phyloP scores from a whole-genome alignment of 2,113 vertebrate genomes.

The Megaceryle maxima region DNA sequence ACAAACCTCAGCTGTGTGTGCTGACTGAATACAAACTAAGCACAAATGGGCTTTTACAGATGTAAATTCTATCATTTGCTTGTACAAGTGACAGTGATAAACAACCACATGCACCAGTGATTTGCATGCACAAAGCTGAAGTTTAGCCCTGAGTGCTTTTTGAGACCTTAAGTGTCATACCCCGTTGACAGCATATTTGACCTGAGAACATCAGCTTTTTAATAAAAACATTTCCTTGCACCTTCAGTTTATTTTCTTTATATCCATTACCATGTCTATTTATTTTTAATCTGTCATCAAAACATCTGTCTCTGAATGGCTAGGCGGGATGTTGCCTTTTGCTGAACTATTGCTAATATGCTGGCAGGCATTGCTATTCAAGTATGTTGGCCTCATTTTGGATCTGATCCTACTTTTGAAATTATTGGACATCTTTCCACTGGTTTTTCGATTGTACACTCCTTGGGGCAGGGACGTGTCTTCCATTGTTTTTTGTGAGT shows the following conservation, averaged over 20 bases:
- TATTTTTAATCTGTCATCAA: constrained; percentile 52
- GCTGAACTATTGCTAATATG: constrained; percentile 1
- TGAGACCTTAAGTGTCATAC: constrained; percentile 46
- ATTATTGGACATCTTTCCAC: background rate
- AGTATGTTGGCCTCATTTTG: background rate
- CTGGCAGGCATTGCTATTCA: background rate
- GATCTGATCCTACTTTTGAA: constrained; percentile 1
- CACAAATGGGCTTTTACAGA: constrained; percentile 47
- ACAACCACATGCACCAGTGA: constrained; percentile 17
- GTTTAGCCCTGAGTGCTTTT: constrained; percentile 55
- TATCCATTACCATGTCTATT: constrained; percentile 24
- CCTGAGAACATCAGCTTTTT: constrained; percentile 44
- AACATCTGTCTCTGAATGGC: background rate
- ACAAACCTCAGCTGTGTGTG: constrained; percentile 21
- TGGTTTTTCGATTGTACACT: background rate
- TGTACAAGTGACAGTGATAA: constrained; percentile 61
- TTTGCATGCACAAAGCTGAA: constrained; percentile 35
- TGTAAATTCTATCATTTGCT: constrained; percentile 61
- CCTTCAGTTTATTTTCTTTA: constrained; percentile 55
- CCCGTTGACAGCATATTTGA: constrained; percentile 54
- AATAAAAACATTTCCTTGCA: constrained; percentile 47
- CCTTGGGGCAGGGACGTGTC: background rate
- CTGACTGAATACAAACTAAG: constrained; percentile 54
- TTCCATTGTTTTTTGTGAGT: constrained; percentile 38
- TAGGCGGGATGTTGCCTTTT: background rate